These are phyloP conservation scores for Poeciliopsis gracilis DNA, from an alignment of 2,797 vertebrate species.

Conservation along the genomic window DNA sequence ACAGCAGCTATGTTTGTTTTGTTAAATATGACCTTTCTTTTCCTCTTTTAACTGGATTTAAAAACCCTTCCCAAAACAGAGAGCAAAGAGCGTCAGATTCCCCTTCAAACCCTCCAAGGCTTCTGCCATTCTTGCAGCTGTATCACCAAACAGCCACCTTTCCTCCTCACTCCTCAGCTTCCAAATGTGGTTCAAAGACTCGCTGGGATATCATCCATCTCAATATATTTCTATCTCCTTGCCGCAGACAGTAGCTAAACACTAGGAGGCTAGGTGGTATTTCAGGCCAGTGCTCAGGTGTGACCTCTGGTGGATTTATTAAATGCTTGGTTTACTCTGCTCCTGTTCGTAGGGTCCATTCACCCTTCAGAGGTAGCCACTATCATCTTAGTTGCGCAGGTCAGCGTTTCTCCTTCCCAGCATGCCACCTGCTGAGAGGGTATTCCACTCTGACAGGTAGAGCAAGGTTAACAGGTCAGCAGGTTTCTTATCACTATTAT, in stretches of 20 bases:
- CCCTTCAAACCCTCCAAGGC: slow-evolving; percentile 5
- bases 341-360: slow-evolving; percentile 62
- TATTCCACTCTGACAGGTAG: slow-evolving; percentile 29
- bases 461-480: slow-evolving; percentile 40
- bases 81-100: slow-evolving; percentile 7
- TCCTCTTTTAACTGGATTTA: background rate
- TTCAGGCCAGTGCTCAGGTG: slow-evolving; percentile 56
- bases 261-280: slow-evolving; percentile 65
- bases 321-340: slow-evolving; percentile 66
- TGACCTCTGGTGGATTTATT: slow-evolving; percentile 72
- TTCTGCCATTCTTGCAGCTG: slow-evolving; percentile 11
- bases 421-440: slow-evolving; percentile 55
- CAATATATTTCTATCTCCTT: slow-evolving; percentile 62
- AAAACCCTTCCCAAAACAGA: slow-evolving; percentile 16
- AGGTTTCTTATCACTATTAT: slow-evolving; percentile 34
- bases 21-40: slow-evolving; percentile 12
- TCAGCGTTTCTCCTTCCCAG: slow-evolving; percentile 58
- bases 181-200: slow-evolving; percentile 38
- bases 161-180: slow-evolving; percentile 28
- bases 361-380: slow-evolving; percentile 50
- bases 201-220: slow-evolving; percentile 40
- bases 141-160: slow-evolving; percentile 23
- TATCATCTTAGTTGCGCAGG: slow-evolving; percentile 62
- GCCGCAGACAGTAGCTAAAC: slow-evolving; percentile 59
- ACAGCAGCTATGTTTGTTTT: background rate